phyloP scores from a whole-genome alignment of 2,797 vertebrate species.

The Pseudochirops corinnae region DNA sequence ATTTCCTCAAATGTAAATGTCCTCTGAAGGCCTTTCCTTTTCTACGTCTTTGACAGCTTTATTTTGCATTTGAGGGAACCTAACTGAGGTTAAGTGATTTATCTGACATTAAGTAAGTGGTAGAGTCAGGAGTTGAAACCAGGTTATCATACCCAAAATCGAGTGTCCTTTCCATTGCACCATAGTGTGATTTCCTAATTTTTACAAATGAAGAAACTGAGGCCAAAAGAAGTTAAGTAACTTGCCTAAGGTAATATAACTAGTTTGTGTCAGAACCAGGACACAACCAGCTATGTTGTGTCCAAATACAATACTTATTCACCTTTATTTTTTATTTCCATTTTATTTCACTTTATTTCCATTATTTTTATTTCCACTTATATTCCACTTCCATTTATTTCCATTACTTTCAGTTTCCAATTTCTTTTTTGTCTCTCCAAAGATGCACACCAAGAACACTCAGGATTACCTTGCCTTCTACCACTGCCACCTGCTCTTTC shows the following conservation, averaged over 20 bases:
- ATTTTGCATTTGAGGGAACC: not conserved
- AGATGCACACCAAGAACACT: not conserved
- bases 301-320: not conserved
- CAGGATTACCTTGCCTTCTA: not conserved
- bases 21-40: not conserved
- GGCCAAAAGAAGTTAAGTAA: not conserved
- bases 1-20: conserved; percentile 22
- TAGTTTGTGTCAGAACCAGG: not conserved
- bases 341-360: too few relatives aligned
- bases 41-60: not conserved
- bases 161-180: not conserved
- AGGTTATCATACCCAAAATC: not conserved
- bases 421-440: not conserved
- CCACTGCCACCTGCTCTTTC: not conserved
- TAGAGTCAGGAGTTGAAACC: not conserved
- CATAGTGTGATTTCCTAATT: not conserved
- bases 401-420: not conserved
- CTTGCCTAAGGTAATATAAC: not conserved
- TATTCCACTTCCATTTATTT: not conserved
- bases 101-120: not conserved
- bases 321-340: not conserved
- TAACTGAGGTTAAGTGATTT: conserved; percentile 1
- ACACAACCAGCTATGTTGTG: not conserved
- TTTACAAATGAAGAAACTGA: not conserved
- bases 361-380: too few relatives aligned